Base-by-base conservation (phyloP, 2,113 vertebrate species). In the Pachypanchax playfairii region DNA sequence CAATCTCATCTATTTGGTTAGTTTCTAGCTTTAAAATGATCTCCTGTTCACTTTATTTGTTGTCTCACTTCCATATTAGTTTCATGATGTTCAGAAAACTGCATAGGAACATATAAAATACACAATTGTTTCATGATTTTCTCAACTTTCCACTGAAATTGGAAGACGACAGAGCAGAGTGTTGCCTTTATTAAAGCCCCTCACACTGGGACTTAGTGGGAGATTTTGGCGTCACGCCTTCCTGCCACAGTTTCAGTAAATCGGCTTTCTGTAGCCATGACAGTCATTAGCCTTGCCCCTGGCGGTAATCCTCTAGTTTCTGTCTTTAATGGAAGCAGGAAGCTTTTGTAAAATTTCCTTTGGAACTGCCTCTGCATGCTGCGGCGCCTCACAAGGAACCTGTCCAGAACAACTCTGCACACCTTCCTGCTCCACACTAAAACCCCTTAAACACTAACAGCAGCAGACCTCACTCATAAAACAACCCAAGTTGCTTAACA, bases 251-350 rank as follows among this genome's bases (percentile, higher is more conserved):
- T 85, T 83, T 84, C 79, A 65, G 73, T 77, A 89, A 90, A 89
- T 88, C 89, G 87, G 86, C 86, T 90, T 90, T 87, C 84, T 85
- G 80, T 75, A 63, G 79, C 87, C 86, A 84, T 85, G 82, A 87
- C 86, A 86, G 89, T 87, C 87, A 90, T 90, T 89, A 90, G 87
- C 82, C 82, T 72, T 82, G 82, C 60, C 80, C 83, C 84, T 83
- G 82, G 86, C 73, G 79, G 86, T 89, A 90, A 89, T 90, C 87
- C 87, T 85, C 80, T 62, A 66, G 73, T 84, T 84, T 86, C 83
- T 87, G 84, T 61, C 82, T 86, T 82, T 83, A 89, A 89, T 88
- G 80, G 84, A 83, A 74, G 75, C 76, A 80, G 67, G 62, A 66
- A 74, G 75, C 59, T 83, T 78, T 77, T 67, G 73, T 63, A 71